phyloP scores from a whole-genome alignment of 1,140 invertebrate species.

The Drosophila orena region DNA sequence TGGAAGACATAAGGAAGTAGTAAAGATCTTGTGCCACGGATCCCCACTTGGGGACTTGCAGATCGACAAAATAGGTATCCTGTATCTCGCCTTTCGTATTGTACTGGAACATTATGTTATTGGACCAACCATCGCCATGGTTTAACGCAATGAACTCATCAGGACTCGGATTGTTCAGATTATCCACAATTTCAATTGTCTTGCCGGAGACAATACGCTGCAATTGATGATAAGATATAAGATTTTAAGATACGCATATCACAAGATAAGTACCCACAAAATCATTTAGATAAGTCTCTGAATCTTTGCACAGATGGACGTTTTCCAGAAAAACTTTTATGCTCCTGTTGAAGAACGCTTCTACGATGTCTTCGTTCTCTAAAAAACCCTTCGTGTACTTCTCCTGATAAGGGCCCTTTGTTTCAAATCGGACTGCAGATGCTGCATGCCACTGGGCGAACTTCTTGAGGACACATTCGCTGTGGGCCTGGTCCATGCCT shows the following conservation, averaged over 20 bases:
- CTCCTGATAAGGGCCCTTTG: conserved; percentile 76
- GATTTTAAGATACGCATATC: background rate
- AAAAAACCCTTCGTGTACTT: conserved; percentile 14
- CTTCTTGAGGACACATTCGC: conserved; percentile 85
- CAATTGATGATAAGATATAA: background rate
- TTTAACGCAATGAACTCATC: conserved; percentile 87
- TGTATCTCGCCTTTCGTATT: conserved; percentile 70
- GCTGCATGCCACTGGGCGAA: conserved; percentile 87
- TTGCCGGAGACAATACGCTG: conserved; percentile 32
- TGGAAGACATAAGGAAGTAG: conserved; percentile 72
- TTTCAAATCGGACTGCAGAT: conserved; percentile 83
- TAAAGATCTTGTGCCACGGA: conserved; percentile 69
- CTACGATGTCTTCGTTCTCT: conserved; percentile 14
- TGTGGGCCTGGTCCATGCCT: conserved; percentile 85
- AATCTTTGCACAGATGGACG: conserved; percentile 26
- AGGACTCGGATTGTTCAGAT: conserved; percentile 42
- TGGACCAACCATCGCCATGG: conserved; percentile 87
- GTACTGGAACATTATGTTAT: conserved; percentile 88
- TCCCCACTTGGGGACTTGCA: conserved; percentile 70
- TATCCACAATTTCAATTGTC: conserved; percentile 18
- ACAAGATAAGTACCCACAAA: conserved; percentile 26
- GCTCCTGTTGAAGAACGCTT: conserved; percentile 17
- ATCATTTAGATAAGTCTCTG: conserved; percentile 50
- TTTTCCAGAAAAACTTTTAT: conserved; percentile 10
- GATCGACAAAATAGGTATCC: conserved; percentile 64